Conservation (phyloP, 2,113 vertebrate genomes). For the Ia io region DNA sequence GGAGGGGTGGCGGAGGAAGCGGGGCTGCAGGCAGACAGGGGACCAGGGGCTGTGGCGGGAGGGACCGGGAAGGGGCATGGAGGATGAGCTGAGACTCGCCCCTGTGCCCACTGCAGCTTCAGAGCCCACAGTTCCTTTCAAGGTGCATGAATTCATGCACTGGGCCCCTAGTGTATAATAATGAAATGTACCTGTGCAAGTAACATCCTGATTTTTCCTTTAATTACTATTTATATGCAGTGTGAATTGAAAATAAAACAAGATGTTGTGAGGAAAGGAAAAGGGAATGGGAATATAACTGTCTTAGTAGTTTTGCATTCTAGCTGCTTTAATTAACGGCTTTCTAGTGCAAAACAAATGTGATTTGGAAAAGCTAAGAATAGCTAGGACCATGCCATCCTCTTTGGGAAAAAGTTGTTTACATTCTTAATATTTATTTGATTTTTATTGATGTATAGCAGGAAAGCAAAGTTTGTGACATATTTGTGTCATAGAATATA, state of each 20-base stretch:
- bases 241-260: constrained; percentile 79
- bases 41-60: no score
- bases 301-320: constrained; percentile 64
- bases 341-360: constrained; percentile 76
- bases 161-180: not conserved
- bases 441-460: not conserved
- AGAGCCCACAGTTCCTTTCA: no score
- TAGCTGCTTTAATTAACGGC: constrained; percentile 79
- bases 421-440: not conserved
- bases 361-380: constrained; percentile 70
- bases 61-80: no score
- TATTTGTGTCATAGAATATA: constrained; percentile 3
- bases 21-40: no score
- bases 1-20: no score
- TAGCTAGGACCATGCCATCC: constrained; percentile 34
- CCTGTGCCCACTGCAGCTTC: no score
- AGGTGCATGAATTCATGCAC: no score
- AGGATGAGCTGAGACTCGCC: no score
- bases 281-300: constrained; percentile 75
- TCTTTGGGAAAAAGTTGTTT: constrained; percentile 37
- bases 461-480: not conserved
- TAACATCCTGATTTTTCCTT: constrained; percentile 55
- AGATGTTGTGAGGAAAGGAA: constrained; percentile 67
- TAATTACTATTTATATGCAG: constrained; percentile 82
- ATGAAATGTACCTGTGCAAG: constrained; percentile 54